These are phyloP conservation scores for Nomada goodeniana DNA, from an alignment of 2,888 invertebrate genomes.

Conservation along the genomic window DNA sequence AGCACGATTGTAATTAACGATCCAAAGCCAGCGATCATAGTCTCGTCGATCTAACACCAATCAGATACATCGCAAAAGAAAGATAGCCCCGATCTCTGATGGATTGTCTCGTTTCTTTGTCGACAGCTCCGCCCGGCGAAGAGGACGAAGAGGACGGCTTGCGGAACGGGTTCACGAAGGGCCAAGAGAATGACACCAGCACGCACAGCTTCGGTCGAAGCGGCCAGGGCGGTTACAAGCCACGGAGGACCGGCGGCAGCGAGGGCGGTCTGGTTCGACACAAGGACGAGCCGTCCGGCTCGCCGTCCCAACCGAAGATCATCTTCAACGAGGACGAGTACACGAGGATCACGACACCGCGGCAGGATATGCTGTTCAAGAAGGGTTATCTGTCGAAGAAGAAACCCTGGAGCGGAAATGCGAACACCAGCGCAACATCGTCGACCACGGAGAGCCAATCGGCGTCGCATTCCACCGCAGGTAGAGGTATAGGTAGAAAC, in stretches of 20 bases:
- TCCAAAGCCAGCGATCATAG: no score
- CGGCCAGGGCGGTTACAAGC: slow-evolving; percentile 72
- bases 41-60: not conserved
- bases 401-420: slow-evolving; percentile 82
- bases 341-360: slow-evolving; percentile 89
- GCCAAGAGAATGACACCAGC: slow-evolving; percentile 74
- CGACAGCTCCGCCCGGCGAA: slow-evolving; percentile 81
- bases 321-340: slow-evolving; percentile 88
- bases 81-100: not conserved
- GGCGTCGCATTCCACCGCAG: slow-evolving; percentile 83
- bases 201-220: slow-evolving; percentile 61
- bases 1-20: no score
- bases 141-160: slow-evolving; percentile 82
- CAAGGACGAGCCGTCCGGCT: slow-evolving; percentile 73
- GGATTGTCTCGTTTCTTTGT: not conserved
- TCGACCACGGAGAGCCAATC: slow-evolving; percentile 83
- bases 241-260: slow-evolving; percentile 71
- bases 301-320: slow-evolving; percentile 84
- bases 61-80: not conserved
- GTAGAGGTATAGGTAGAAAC: slow-evolving; percentile 76
- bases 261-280: slow-evolving; percentile 71
- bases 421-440: slow-evolving; percentile 83
- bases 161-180: slow-evolving; percentile 74
- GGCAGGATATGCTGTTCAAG: slow-evolving; percentile 90
- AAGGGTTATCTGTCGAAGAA: slow-evolving; percentile 88